Conservation (phyloP, 2,113 vertebrate genomes). For the Lagopus leucura region DNA sequence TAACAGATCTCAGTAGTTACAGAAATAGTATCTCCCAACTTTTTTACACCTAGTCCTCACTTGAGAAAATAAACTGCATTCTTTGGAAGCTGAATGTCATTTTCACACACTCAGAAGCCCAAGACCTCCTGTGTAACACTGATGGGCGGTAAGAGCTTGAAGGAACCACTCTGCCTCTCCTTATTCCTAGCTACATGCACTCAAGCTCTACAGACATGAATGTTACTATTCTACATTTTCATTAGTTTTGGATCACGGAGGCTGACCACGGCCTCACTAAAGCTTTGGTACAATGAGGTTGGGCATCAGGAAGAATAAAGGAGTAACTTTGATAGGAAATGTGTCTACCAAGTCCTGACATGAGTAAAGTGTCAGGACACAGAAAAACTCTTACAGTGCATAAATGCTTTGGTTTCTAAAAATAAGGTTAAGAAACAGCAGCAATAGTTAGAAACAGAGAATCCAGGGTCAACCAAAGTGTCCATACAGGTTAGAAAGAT, state of each 20-base stretch:
- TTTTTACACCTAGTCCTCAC: background rate
- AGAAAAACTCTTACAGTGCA: background rate
- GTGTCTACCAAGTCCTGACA: background rate
- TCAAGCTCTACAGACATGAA: background rate
- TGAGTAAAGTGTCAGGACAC: background rate
- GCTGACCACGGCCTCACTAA: background rate
- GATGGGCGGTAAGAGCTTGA: background rate
- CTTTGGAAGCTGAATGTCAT: background rate
- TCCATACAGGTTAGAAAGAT: background rate
- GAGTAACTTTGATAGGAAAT: background rate
- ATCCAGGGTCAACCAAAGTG: background rate
- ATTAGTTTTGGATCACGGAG: fast-evolving
- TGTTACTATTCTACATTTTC: background rate
- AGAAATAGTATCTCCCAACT: background rate
- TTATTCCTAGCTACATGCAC: background rate
- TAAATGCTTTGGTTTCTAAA: background rate
- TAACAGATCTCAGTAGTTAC: background rate
- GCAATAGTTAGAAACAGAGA: background rate
- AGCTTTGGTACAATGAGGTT: background rate
- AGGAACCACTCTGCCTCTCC: background rate
- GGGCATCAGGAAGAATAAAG: background rate
- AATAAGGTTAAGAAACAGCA: background rate
- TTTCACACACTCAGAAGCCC: background rate
- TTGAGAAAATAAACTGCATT: background rate
- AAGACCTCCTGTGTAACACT: background rate